Evolutionary conservation across 2,797 vertebrate genomes (phyloP).

Genomic region (Acipenser oxyrinchus): DNA sequence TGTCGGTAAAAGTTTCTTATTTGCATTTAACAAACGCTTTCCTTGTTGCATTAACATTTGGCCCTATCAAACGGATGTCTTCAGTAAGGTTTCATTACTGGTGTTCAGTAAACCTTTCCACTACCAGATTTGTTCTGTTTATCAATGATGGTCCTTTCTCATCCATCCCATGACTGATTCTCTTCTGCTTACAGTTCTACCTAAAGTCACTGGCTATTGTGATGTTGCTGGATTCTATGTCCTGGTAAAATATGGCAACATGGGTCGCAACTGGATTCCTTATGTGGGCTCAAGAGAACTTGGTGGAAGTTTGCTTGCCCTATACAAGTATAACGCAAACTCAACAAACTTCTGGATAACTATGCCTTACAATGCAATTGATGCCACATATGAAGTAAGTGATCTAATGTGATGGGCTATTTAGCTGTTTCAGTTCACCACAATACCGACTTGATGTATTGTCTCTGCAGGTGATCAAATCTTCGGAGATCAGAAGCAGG

Average conservation of each 20-base stretch:
- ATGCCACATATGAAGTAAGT: slow-evolving; percentile 44
- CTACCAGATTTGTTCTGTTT: no score
- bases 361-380: slow-evolving; percentile 38
- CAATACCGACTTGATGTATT: no score
- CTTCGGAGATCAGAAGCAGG: slow-evolving; percentile 40
- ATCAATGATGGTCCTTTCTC: neutral
- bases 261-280: slow-evolving; percentile 36
- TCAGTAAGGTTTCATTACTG: no score
- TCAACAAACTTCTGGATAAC: slow-evolving; percentile 43
- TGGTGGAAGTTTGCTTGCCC: slow-evolving; percentile 19
- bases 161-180: neutral
- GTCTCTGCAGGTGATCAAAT: slow-evolving; percentile 31
- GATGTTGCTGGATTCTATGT: slow-evolving; percentile 45
- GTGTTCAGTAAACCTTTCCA: no score
- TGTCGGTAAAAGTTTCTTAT: no score
- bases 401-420: neutral
- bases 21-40: no score
- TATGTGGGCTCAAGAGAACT: slow-evolving; percentile 41
- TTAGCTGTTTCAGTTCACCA: no score
- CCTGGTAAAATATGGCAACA: slow-evolving; percentile 39
- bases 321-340: slow-evolving; percentile 37
- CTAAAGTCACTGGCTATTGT: slow-evolving; percentile 47
- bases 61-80: no score
- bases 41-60: no score
- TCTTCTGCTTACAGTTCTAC: slow-evolving; percentile 36